Percentiles rank a stretch among this genome's conserved stretches.
These are phyloP conservation scores for Criorhina ranunculi DNA, from an alignment of 2,888 invertebrate species.

Conservation along the genomic window DNA sequence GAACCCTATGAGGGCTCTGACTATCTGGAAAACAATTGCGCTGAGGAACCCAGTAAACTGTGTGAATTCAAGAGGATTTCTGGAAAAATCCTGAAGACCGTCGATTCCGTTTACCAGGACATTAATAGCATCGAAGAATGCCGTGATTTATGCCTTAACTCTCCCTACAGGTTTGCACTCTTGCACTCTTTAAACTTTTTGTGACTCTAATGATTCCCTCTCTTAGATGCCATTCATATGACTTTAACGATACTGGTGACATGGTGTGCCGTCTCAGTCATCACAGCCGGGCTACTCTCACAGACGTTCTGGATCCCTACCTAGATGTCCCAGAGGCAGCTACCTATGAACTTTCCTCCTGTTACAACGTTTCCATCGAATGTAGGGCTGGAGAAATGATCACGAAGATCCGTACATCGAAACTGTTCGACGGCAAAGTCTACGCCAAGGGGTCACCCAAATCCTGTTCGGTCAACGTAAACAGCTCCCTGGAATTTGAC, in stretches of 20 bases:
- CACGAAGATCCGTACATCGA: conserved; percentile 94
- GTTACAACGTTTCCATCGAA: conserved; percentile 96
- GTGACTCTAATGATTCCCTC: background rate
- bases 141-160: conserved; percentile 94
- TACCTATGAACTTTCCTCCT: conserved; percentile 95
- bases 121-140: conserved; percentile 94
- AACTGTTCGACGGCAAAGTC: conserved; percentile 96
- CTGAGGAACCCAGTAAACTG: conserved; percentile 96
- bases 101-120: conserved; percentile 96
- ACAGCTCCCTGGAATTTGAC: conserved; percentile 94
- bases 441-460: conserved; percentile 97
- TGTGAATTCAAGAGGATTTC: conserved; percentile 96
- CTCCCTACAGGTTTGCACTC: conserved; percentile 88
- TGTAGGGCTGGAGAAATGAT: conserved; percentile 97
- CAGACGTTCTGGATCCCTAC: conserved; percentile 95
- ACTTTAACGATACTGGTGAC: conserved; percentile 96
- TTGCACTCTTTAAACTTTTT: background rate
- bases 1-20: conserved; percentile 89
- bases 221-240: conserved; percentile 94
- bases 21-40: conserved; percentile 96
- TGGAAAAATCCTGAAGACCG: conserved; percentile 95
- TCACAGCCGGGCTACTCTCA: conserved; percentile 94
- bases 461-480: conserved; percentile 95
- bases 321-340: conserved; percentile 95
- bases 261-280: conserved; percentile 96